Evolutionary conservation across 2,888 invertebrate species (phyloP), one percentile per base, ranked within the genome.

Genomic region (Sesia apiformis): DNA sequence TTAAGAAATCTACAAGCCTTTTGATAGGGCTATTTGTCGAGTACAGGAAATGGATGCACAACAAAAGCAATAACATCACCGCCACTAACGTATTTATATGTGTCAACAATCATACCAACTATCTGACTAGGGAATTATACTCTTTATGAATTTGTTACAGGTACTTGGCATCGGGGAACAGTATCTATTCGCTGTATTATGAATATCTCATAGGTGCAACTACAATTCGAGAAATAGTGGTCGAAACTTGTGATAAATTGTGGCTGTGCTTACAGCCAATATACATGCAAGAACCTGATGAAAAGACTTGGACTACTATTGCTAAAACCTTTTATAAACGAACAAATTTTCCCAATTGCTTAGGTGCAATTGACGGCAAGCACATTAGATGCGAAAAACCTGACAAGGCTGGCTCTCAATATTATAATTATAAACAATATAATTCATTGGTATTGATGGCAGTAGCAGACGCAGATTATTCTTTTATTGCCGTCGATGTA

Each of bases 401-500:
- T 3, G 23, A 52, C 6, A 38, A 8, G 3, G 51, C 53, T 42
- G 56, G 56, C 38, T 51, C 49, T 4, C 39, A 51, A 41, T 56
- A 51, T 53, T 51, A 46, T 51, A 52, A 56, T 46, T 53, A 53
- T 43, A 56, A 53, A 56, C 39, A 53, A 4, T 53, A 39, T 41
- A 6, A 53, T 49, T 53, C 53, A 4, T 46, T 53, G 5, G 53
- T 53, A 8, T 49, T 49, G 49, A 49, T 49, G 49, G 49, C 49
- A 23, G 49, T 49, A n/a, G 51, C 39, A 4, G 59, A 59, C 54
- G 58, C 59, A 53, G 57, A 59, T 53, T 61, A 59, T 55, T 57
- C 56, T 55, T 61, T 61, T 58, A 58, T 49, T 50, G 52, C 52
- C 41, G 52, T 60, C 41, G 60, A 58, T 52, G 55, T 57, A 39